These are phyloP conservation scores for Tipula helvola DNA, from an alignment of 2,888 invertebrate species.

Conservation along the genomic window DNA sequence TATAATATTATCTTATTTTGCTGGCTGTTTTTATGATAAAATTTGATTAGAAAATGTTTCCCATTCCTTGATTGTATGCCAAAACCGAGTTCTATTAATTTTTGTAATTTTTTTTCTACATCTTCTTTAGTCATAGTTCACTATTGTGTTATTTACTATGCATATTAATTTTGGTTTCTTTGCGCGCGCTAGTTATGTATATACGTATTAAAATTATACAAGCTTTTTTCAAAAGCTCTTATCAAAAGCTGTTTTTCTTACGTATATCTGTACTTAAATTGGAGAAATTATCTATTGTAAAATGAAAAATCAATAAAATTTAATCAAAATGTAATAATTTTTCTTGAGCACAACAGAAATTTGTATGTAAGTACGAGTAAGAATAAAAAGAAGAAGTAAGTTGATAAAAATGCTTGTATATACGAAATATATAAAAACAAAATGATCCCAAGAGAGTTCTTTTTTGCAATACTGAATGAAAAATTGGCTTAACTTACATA, in stretches of 20 bases:
- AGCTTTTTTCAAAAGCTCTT: background rate
- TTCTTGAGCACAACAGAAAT: background rate
- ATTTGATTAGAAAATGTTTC: background rate
- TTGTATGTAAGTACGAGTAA: no score
- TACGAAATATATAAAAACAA: background rate
- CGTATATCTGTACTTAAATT: background rate
- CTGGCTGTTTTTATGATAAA: background rate
- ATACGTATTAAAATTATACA: background rate
- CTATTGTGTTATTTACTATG: background rate
- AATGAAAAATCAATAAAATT: slow-evolving; percentile 4
- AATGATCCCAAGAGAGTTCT: background rate
- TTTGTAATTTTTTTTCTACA: background rate
- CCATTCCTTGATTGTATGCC: background rate
- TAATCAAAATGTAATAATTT: background rate
- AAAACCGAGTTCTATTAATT: background rate
- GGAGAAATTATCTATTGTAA: background rate
- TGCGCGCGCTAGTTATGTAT: background rate
- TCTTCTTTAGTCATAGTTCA: background rate
- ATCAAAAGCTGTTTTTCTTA: background rate
- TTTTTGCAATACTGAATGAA: background rate
- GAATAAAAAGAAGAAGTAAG: background rate
- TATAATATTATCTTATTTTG: background rate
- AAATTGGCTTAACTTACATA: background rate
- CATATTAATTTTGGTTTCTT: background rate
- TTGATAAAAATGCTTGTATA: background rate